These are phyloP conservation scores for Anastatus disparis DNA, from an alignment of 1,140 invertebrate genomes.

Conservation along the genomic window DNA sequence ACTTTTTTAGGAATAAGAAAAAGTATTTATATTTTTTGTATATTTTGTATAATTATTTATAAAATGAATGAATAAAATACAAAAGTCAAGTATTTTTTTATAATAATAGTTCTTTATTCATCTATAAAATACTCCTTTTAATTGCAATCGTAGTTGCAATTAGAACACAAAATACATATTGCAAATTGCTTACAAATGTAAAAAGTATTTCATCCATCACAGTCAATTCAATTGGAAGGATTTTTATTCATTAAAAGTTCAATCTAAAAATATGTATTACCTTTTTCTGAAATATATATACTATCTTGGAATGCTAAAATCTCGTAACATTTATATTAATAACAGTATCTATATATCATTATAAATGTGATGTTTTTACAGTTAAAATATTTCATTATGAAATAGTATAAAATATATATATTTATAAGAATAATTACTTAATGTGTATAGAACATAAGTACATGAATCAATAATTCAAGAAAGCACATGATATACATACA, in stretches of 20 bases:
- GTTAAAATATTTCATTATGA: slow-evolving; percentile 8
- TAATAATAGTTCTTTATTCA: slow-evolving; percentile 27
- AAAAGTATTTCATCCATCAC: slow-evolving; percentile 34
- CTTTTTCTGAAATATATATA: slow-evolving; percentile 9
- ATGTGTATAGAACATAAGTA: slow-evolving; percentile 4
- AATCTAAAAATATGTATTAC: slow-evolving; percentile 34
- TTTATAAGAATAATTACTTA: neutral
- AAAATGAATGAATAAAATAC: slow-evolving; percentile 22
- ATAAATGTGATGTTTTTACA: no score
- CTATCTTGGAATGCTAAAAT: slow-evolving; percentile 12
- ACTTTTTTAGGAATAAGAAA: slow-evolving; percentile 13
- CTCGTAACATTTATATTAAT: slow-evolving; percentile 6
- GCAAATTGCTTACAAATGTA: neutral
- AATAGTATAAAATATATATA: slow-evolving; percentile 11
- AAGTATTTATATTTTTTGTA: slow-evolving; percentile 37
- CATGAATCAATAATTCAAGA: slow-evolving; percentile 10
- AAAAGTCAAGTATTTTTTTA: slow-evolving; percentile 23
- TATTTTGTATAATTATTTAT: slow-evolving; percentile 41
- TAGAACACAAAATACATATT: neutral
- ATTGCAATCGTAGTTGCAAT: neutral
- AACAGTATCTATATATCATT: neutral
- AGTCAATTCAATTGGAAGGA: slow-evolving; percentile 29
- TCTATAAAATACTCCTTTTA: slow-evolving; percentile 11
- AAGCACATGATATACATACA: neutral
- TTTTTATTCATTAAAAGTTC: slow-evolving; percentile 9